phyloP scores from a whole-genome alignment of 2,888 invertebrate species.

The Oligia latruncula region DNA sequence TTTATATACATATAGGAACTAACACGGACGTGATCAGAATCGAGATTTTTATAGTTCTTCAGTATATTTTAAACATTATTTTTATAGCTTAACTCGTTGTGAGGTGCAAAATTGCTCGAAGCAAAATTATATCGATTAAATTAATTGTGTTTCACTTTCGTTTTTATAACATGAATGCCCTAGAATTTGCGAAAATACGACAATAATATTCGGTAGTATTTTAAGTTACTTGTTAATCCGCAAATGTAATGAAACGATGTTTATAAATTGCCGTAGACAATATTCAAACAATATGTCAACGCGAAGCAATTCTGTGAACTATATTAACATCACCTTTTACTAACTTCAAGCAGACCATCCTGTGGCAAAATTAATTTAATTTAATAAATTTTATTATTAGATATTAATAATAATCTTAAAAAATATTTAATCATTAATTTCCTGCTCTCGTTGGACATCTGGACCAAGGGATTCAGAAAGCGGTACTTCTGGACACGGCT shows the following conservation, averaged over 20 bases:
- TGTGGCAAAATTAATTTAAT: conserved; percentile 16
- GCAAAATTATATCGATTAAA: conserved; percentile 25
- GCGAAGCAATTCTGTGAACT: conserved; percentile 23
- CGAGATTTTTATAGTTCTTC: conserved; percentile 24
- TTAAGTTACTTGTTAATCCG: conserved; percentile 15
- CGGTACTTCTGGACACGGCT: neutral
- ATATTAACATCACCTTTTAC: conserved; percentile 16
- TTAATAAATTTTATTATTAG: too few species aligned
- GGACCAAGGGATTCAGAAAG: neutral
- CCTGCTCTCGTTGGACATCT: neutral
- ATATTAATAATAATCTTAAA: too few species aligned
- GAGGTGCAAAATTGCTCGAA: conserved; percentile 16
- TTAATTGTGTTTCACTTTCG: conserved; percentile 27
- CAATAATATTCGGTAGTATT: neutral
- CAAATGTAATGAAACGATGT: conserved; percentile 26
- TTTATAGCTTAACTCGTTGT: conserved; percentile 31
- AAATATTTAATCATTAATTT: neutral
- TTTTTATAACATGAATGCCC: conserved; percentile 34
- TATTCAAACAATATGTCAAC: conserved; percentile 28
- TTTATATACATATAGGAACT: conserved; percentile 10
- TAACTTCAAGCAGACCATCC: conserved; percentile 2
- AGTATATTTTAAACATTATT: conserved; percentile 34
- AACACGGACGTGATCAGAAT: conserved; percentile 22
- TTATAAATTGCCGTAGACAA: conserved; percentile 35
- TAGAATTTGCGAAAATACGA: conserved; percentile 31